Evolutionary conservation across 2,797 vertebrate species (phyloP).

Genomic region (Micrastur ruficollis): DNA sequence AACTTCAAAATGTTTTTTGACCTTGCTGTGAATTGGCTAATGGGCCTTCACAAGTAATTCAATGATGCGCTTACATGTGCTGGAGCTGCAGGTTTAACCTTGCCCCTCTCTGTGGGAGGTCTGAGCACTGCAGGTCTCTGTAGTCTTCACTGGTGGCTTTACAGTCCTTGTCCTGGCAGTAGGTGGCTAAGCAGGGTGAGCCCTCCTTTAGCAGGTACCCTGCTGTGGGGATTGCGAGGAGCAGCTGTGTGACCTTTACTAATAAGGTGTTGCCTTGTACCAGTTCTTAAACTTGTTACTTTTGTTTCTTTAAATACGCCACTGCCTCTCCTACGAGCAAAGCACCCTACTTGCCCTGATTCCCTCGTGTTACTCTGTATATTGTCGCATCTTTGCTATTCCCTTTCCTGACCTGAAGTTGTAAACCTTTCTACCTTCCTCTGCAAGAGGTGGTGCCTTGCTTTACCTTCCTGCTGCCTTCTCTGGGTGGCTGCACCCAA

Average conservation of each 20-base stretch:
- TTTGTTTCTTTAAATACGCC: not conserved
- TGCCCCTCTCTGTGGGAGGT: rapidly evolving
- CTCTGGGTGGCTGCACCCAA: not conserved
- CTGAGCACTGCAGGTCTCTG: not conserved
- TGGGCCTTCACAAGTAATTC: not conserved
- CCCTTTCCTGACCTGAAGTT: not conserved
- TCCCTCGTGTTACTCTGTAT: not conserved
- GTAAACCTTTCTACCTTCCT: not conserved
- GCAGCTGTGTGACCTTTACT: not conserved
- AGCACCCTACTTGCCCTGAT: not conserved
- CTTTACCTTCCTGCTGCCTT: not conserved
- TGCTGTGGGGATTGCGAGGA: not conserved
- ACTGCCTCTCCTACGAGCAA: not conserved
- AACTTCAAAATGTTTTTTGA: not conserved
- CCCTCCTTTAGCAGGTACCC: not conserved
- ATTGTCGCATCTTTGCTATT: not conserved
- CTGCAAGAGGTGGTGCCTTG: not conserved
- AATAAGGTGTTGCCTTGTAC: not conserved
- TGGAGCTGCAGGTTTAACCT: not conserved
- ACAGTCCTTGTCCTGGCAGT: not conserved
- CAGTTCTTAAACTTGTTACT: not conserved
- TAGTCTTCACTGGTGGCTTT: not conserved
- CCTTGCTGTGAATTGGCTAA: not conserved
- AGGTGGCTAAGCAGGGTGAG: not conserved
- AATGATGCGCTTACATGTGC: rapidly evolving